Evolutionary conservation across 1,140 invertebrate species (phyloP).

Genomic region (Caenorhabditis inopinata): DNA sequence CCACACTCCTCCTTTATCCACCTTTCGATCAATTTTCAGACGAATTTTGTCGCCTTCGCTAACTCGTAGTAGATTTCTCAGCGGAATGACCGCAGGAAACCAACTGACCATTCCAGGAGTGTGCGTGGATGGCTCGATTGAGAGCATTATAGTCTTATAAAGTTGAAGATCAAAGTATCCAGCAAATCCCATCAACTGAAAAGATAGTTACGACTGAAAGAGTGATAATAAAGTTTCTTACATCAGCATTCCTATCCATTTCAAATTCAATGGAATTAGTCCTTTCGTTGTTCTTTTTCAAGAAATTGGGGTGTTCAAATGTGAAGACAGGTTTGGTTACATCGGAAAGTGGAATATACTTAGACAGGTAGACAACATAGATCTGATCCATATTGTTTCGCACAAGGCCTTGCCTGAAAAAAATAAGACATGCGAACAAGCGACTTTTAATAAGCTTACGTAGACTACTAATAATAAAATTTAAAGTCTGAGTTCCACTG

Average conservation of each 20-base stretch:
- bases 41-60: conserved; percentile 41
- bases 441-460: neutral
- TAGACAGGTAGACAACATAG: conserved; percentile 55
- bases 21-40: conserved; percentile 52
- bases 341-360: conserved; percentile 42
- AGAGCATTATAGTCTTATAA: conserved; percentile 55
- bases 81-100: conserved; percentile 61
- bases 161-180: conserved; percentile 57
- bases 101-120: conserved; percentile 54
- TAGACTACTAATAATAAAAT: too few relatives aligned
- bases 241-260: conserved; percentile 23
- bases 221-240: neutral
- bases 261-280: neutral
- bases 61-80: conserved; percentile 51
- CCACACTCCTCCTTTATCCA: conserved; percentile 56
- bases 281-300: conserved; percentile 35
- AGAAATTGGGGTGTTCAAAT: conserved; percentile 56
- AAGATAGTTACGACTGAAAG: neutral
- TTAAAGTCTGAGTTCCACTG: too few relatives aligned
- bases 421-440: neutral
- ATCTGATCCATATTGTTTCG: conserved; percentile 49
- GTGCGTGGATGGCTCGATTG: conserved; percentile 49
- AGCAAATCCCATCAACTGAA: conserved; percentile 60
- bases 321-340: conserved; percentile 44
- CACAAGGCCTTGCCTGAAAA: neutral